Percentiles rank a stretch among this genome's conserved stretches.
Evolutionary conservation across 2,113 vertebrate genomes (phyloP).

Genomic region (Xerus inauris): DNA sequence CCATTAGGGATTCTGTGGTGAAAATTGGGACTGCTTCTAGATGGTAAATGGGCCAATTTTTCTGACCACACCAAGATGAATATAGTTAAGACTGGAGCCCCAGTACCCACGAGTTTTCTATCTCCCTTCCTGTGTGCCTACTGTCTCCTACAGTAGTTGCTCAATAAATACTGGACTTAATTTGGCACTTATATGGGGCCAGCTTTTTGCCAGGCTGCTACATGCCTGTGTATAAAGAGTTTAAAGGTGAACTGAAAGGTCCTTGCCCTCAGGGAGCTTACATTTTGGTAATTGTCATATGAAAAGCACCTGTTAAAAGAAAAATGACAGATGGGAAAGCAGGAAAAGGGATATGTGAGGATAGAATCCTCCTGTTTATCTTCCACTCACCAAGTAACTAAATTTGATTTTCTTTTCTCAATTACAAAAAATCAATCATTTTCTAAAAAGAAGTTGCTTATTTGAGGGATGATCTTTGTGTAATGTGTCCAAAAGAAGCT

Average conservation of each 20-base stretch:
- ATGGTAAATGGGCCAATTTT: background rate
- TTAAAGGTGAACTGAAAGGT: background rate
- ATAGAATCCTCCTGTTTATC: background rate
- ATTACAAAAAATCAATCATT: background rate
- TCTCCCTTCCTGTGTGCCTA: too few relatives aligned
- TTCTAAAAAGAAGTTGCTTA: background rate
- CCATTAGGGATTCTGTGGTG: background rate
- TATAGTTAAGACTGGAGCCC: too few relatives aligned
- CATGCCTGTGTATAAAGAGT: background rate
- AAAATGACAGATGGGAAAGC: background rate
- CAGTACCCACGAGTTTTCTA: background rate
- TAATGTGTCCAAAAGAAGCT: background rate
- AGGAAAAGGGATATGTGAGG: background rate
- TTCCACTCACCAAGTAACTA: background rate
- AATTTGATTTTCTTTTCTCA: slow-evolving; percentile 7
- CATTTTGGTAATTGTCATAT: background rate
- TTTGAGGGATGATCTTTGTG: background rate
- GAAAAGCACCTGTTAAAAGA: background rate
- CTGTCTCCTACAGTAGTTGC: background rate
- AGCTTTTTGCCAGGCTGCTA: background rate
- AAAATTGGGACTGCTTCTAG: background rate
- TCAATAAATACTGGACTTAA: background rate
- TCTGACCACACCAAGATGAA: background rate
- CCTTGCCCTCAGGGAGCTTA: background rate
- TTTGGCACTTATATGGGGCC: background rate